Base-by-base conservation (phyloP, 2,113 vertebrate species). In the Sceloporus tristichus region DNA sequence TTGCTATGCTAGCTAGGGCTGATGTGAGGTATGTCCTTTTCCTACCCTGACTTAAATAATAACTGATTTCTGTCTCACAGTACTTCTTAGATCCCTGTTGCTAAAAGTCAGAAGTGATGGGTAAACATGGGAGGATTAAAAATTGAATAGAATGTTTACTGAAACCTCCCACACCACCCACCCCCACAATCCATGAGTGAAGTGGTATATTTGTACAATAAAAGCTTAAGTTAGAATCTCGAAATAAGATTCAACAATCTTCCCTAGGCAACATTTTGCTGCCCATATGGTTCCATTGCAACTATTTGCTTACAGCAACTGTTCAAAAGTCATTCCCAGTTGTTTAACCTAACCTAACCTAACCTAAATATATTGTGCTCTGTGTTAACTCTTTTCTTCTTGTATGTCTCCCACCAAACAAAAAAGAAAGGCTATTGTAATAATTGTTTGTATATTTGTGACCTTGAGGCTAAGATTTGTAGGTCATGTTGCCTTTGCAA, bases 401-500 rank as follows among this genome's bases (percentile, higher is more conserved):
- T 62, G 59, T 62, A 62, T 62, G 4, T 62, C 11, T 62, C 18
- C 59, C 59, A 62, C 13, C 59, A 18, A 18, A 62, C 13, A 14
- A 18, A 18, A 62, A 62, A 62, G 14, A 42, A 81, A 62, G 18
- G n/a, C 40, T 71, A 27, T n/a, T 34, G 34, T 34, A 87, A 56
- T 19, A 25, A 66, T 40, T 54, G 10, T 73, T 59, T 34, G 40
- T 59, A 23, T 16, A 81, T 74, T 59, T 74, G 54, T 42, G 27
- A 42, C 54, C 38, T 82, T 87, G 38, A 59, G 2, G 54, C n/a
- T 56, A 29, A 71, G 23, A 34, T n/a, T 40, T 56, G 9, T 42
- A 42, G 71, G 70, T 42, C 68, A 23, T 16, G n/a, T 68, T 13
- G 79, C 85, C 85, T 90, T 68, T 82, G 74, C 85, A 80, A 3